Evolutionary conservation across 2,888 invertebrate genomes (phyloP), one percentile per base, ranked within the genome.

Genomic region (Idaea straminata): DNA sequence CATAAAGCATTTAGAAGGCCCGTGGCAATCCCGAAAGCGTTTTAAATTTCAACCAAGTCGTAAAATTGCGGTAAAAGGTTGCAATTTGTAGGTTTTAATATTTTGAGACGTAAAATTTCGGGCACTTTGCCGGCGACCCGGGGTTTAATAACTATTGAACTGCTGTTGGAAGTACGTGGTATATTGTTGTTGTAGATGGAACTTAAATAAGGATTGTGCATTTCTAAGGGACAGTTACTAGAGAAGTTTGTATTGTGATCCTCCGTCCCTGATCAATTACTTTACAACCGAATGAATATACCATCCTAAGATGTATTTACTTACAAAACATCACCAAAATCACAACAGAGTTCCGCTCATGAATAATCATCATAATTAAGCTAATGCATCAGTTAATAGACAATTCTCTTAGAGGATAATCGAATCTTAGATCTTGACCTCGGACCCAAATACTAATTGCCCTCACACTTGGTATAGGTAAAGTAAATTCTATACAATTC

Each of bases 31-130:
- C 77, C 72, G 75, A 77, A 80, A 77, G 77, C 74, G 78, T 81
- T 85, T 83, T 79, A 83, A 84, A 83, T 85, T 84, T 82, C 77
- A 76, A 76, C 78, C 75, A 73, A 74, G 73, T 82, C 84, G 78
- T 85, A 84, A 85, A 85, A 81, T 70, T 60, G 69, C 64, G 64
- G 63, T 66, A 64, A 65, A 67, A 67, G 67, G 70, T 59, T 69
- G 77, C 81, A 82, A 83, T 82, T 77, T 81, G 76, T 79, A 79
- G 78, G 77, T 76, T 82, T 81, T 83, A 78, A 83, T 81, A 80
- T 77, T 73, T 74, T 69, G 74, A 65, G 64, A 72, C 73, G 74
- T 83, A 77, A 80, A 79, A 77, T 80, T 78, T 72, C 72, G 70
- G 61, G 67, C 62, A 76, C 71, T 80, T 72, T 61, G 69, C 71